Base-by-base conservation (phyloP, 2,888 invertebrate species). In the Calameuta pallipes region DNA sequence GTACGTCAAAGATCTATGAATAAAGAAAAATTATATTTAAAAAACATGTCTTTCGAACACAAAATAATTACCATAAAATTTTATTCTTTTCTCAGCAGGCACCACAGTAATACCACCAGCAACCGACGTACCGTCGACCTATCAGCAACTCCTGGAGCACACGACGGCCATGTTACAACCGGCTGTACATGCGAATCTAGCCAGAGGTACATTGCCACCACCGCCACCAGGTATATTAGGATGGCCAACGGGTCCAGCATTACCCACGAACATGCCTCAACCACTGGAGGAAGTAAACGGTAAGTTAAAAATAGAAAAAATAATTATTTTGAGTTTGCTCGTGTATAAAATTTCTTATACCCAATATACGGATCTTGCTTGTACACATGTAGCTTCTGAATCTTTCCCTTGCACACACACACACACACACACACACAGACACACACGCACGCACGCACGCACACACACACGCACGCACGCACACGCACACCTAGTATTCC, bases 61-160 rank as follows among this genome's bases (percentile, higher is more conserved):
- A 33, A 33, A 34, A 31, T n/a, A 33, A 13, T 37, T 73, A 11
- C 1, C n/a, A 31, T 1, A 13, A 23, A 33, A 68, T 34, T 71
- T 23, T 36, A 69, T 41, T 75, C 31, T 3, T 23, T 31, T 71
- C 31, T 13, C 78, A 90, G 88, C 86, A 79, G 85, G 87, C 34
- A 88, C 89, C 73, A 91, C 91, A 41, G 82, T 89, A 41, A 75
- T 91, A n/a, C 89, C 91, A 69, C 80, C 87, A 75, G 82, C 84
- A 4, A 89, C 81, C 78, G 91, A 91, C 31, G 87, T 90, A 6
- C 89, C 90, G 15, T 84, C 89, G 75, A 86, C 90, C 69, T 91
- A 91, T 78, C 91, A 91, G 76, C 91, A 91, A 79, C 86, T 91
- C 13, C 82, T 91, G 56, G 91, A 91, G 77, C 91, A 91, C 77